These are phyloP conservation scores for Byasa hedistus DNA, from an alignment of 2,888 invertebrate species.

Conservation along the genomic window DNA sequence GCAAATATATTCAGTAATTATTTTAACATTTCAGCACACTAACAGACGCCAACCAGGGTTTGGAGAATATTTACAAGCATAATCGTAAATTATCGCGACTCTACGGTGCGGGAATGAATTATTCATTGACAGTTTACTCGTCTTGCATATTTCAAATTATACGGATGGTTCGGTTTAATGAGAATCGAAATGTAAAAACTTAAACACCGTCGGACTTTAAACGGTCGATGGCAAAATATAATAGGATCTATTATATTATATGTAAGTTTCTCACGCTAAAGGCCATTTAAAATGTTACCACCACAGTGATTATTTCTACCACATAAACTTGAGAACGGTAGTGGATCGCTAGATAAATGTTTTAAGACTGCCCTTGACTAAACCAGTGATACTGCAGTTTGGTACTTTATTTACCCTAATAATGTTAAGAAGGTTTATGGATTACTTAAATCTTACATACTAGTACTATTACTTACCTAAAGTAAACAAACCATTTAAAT, in stretches of 20 bases:
- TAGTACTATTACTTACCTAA: neutral
- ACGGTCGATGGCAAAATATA: neutral
- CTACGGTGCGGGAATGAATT: conserved; percentile 3
- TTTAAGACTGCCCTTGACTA: no score
- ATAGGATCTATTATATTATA: neutral
- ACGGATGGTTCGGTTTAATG: neutral
- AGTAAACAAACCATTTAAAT: neutral
- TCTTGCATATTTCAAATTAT: neutral
- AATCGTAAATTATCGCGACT: conserved; percentile 18
- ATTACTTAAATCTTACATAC: neutral
- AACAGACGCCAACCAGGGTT: neutral
- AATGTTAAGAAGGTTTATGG: no score
- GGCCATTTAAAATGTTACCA: no score
- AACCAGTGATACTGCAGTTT: no score
- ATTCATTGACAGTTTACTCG: conserved; percentile 4
- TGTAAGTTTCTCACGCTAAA: no score
- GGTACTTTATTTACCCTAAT: no score
- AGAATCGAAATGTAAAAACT: neutral
- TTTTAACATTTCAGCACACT: conserved; percentile 4
- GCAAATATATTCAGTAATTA: conserved; percentile 11
- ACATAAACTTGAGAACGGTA: no score
- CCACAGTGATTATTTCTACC: no score
- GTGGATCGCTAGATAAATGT: no score
- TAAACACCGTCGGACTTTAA: neutral
- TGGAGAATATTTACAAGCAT: conserved; percentile 10